These are phyloP conservation scores for Drosophila rufa DNA, from an alignment of 1,140 invertebrate species.

Conservation along the genomic window DNA sequence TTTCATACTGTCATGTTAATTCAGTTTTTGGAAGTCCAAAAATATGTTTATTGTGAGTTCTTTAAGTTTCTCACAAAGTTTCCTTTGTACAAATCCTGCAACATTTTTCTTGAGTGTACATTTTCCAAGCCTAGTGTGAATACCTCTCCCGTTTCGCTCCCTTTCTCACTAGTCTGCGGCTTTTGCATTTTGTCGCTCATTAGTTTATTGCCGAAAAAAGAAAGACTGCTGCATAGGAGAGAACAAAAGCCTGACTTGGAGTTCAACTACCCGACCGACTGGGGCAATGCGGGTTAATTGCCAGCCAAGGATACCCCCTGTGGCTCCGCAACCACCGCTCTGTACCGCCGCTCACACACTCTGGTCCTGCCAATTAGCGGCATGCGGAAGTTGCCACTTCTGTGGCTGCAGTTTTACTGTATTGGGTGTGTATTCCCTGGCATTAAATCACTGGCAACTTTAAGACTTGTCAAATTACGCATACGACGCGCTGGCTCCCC, in stretches of 20 bases:
- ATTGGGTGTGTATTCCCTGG: slow-evolving; percentile 21
- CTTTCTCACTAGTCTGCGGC: slow-evolving; percentile 34
- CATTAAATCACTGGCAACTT: slow-evolving; percentile 67
- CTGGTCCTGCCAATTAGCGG: slow-evolving; percentile 78
- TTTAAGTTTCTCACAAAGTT: too few relatives aligned
- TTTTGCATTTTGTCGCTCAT: slow-evolving; percentile 82
- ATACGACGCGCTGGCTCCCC: slow-evolving; percentile 64
- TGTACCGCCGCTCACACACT: slow-evolving; percentile 5
- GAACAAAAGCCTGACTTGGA: slow-evolving; percentile 58
- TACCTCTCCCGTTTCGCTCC: slow-evolving; percentile 15
- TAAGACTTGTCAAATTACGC: slow-evolving; percentile 78
- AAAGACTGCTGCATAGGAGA: slow-evolving; percentile 42
- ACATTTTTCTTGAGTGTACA: slow-evolving; percentile 3
- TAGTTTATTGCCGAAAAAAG: slow-evolving; percentile 81
- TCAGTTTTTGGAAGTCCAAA: too few relatives aligned
- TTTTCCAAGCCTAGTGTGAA: slow-evolving; percentile 71
- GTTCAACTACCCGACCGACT: slow-evolving; percentile 69
- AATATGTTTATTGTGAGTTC: too few relatives aligned
- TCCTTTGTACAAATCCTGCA: too few relatives aligned
- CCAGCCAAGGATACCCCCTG: slow-evolving; percentile 52
- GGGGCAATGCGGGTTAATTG: slow-evolving; percentile 74
- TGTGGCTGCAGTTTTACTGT: slow-evolving; percentile 31
- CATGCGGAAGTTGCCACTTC: slow-evolving; percentile 73
- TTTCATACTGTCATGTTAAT: too few relatives aligned
- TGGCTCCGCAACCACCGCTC: slow-evolving; percentile 6